A percentile compares a stretch with the other conserved stretches of the same genome.
Evolutionary conservation across 2,797 vertebrate genomes (phyloP).

Genomic region (Carapus acus): DNA sequence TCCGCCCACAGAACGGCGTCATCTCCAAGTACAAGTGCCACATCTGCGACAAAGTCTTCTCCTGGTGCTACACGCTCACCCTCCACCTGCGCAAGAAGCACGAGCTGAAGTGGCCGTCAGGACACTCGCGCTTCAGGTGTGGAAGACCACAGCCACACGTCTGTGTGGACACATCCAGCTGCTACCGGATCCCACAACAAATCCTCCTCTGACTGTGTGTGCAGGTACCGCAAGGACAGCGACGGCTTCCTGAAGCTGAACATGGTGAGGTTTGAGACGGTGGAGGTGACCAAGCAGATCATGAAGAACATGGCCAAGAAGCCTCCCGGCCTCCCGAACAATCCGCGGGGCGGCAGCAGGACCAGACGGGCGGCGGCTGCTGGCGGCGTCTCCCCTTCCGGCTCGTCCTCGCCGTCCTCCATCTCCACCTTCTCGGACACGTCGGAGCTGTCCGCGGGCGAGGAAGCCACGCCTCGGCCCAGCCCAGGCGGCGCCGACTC

Average conservation of each 20-base stretch:
- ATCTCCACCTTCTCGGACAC: conserved; percentile 61
- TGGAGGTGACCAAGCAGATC: conserved; percentile 79
- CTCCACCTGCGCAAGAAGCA: conserved; percentile 75
- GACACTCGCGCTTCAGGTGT: conserved; percentile 76
- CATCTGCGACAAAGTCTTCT: conserved; percentile 78
- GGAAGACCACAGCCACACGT: too few species aligned
- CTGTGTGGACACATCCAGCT: too few species aligned
- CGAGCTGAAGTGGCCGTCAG: conserved; percentile 78
- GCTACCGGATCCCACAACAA: too few species aligned
- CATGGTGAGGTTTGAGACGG: conserved; percentile 80
- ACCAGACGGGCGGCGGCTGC: conserved; percentile 40
- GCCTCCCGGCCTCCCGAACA: conserved; percentile 61
- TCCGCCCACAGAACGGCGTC: conserved; percentile 59
- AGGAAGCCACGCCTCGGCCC: conserved; percentile 53
- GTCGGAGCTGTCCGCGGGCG: conserved; percentile 53
- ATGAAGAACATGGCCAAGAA: conserved; percentile 82
- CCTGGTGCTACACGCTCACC: conserved; percentile 77
- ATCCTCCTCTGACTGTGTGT: conserved; percentile 10
- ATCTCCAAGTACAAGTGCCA: conserved; percentile 76
- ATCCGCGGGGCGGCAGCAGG: conserved; percentile 41
- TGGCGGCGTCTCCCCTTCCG: conserved; percentile 46
- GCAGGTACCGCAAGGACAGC: conserved; percentile 72
- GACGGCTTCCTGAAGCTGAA: conserved; percentile 73
- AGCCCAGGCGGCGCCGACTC: conserved; percentile 59
- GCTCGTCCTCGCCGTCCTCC: conserved; percentile 64